These are phyloP conservation scores for Capitulum mitella DNA, from an alignment of 2,888 invertebrate species.

Conservation along the genomic window DNA sequence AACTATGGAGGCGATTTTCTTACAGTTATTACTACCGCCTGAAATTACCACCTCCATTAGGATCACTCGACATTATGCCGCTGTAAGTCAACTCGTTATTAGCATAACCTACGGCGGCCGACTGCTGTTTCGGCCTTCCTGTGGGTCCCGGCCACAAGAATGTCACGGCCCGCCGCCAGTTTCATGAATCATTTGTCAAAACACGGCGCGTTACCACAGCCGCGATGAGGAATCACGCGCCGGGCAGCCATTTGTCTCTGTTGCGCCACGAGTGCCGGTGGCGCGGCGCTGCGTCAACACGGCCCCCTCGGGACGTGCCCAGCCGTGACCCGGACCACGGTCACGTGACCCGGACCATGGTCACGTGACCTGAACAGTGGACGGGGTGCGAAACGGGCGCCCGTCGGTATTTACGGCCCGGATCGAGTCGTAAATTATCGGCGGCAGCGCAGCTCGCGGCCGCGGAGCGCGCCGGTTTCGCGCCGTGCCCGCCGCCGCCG, in stretches of 20 bases:
- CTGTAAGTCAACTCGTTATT: too few species aligned
- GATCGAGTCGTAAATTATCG: too few species aligned
- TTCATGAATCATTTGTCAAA: constrained; percentile 15
- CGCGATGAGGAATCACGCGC: neutral
- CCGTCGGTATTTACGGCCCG: too few species aligned
- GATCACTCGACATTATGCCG: too few species aligned
- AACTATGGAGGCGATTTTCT: too few species aligned
- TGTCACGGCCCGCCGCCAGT: neutral
- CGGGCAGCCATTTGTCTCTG: neutral
- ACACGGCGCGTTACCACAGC: neutral
- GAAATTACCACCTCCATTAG: too few species aligned
- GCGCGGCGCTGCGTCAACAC: neutral
- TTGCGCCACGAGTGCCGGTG: neutral
- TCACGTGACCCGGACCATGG: neutral
- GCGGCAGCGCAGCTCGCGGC: too few species aligned
- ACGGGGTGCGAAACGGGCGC: neutral
- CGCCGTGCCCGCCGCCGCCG: too few species aligned
- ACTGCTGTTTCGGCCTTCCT: too few species aligned
- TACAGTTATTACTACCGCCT: too few species aligned
- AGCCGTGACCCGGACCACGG: neutral
- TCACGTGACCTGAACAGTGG: neutral
- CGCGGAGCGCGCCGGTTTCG: too few species aligned
- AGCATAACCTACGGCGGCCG: too few species aligned
- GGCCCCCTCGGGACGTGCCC: neutral
- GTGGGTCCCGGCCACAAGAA: neutral